Base-by-base conservation (phyloP, 2,888 invertebrate genomes). In the Coelogynopora nodosa region DNA sequence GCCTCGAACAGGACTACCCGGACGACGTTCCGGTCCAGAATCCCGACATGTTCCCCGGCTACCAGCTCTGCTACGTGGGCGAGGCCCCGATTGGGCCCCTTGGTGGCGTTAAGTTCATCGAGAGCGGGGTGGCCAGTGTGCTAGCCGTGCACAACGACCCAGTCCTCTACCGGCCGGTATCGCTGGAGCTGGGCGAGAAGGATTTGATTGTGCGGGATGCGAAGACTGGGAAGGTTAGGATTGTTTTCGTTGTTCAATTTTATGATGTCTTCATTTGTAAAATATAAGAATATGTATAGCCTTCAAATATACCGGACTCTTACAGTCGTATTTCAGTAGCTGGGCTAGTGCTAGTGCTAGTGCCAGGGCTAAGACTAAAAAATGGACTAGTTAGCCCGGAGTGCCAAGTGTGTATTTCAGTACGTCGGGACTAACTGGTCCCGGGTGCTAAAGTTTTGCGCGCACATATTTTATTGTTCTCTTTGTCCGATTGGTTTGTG, bases 401-500 rank as follows among this genome's bases (percentile, higher is more conserved):
- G 49, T 49, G 49, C 18, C 49, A 49, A 49, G 49, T 49, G 5
- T 49, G 5, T 49, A 49, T 49, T 49, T 49, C 49, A 49, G 49
- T 49, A 49, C 18, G 49, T 49, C 49, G 49, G 49, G 49, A 18
- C 49, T 49, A 49, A 49, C 49, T 49, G 18, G 49, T 49, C 49
- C 49, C 49, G 18, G 18, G 49, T 49, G 49, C 49, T 49, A 49
- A 49, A 18, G 49, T 49, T 49, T 49, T 49, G 49, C 49, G 49
- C 49, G 49, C 49, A 49, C 49, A 49, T 31, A 31, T 27, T 87
- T 87, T 85, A 92, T 49, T 49, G 49, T 49, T 49, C 49, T 49
- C 49, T 49, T 49, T 49, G 49, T 49, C 49, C 18, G 49, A 97
- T n/a, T n/a, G n/a, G n/a, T n/a, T n/a, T n/a, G n/a, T n/a, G n/a